Conservation (phyloP, 2,888 invertebrate genomes). For the Sabatieria punctata region DNA sequence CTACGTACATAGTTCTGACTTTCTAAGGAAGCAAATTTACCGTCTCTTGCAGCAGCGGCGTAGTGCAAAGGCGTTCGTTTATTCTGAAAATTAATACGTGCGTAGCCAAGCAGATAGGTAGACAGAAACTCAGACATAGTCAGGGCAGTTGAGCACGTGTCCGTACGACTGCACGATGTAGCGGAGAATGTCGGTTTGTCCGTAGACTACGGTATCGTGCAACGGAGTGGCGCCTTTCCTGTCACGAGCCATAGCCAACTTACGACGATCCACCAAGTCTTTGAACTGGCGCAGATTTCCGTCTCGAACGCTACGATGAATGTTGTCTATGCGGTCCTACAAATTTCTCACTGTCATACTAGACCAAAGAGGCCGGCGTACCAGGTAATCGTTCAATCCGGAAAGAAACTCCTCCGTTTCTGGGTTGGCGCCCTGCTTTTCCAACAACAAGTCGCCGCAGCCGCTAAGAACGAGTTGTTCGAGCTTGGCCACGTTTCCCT, state of each 20-base stretch:
- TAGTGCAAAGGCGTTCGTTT: conserved; percentile 75
- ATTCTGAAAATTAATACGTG: conserved; percentile 38
- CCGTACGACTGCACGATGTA: conserved; percentile 48
- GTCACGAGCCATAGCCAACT: conserved; percentile 64
- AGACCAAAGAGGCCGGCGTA: no score
- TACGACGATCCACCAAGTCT: conserved; percentile 54
- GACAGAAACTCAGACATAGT: conserved; percentile 25
- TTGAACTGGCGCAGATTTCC: conserved; percentile 66
- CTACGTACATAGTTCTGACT: no score
- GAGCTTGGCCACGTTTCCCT: conserved; percentile 64
- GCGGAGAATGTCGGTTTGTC: conserved; percentile 46
- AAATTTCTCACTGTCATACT: no score
- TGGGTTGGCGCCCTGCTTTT: conserved; percentile 37
- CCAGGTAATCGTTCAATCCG: conserved; percentile 7
- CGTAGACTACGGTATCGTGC: conserved; percentile 71
- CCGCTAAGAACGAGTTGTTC: conserved; percentile 79
- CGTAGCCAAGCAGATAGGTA: background rate
- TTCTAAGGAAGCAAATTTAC: no score
- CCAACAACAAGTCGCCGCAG: conserved; percentile 55
- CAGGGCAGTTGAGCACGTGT: conserved; percentile 54
- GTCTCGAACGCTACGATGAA: conserved; percentile 63
- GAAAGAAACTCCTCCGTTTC: conserved; percentile 15
- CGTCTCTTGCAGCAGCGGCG: conserved; percentile 60
- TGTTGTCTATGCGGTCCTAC: conserved; percentile 68
- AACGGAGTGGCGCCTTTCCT: conserved; percentile 48